Evolutionary conservation across 1,140 invertebrate species (phyloP), one percentile per base, ranked within the genome.

Genomic region (Bombus soroeensis): DNA sequence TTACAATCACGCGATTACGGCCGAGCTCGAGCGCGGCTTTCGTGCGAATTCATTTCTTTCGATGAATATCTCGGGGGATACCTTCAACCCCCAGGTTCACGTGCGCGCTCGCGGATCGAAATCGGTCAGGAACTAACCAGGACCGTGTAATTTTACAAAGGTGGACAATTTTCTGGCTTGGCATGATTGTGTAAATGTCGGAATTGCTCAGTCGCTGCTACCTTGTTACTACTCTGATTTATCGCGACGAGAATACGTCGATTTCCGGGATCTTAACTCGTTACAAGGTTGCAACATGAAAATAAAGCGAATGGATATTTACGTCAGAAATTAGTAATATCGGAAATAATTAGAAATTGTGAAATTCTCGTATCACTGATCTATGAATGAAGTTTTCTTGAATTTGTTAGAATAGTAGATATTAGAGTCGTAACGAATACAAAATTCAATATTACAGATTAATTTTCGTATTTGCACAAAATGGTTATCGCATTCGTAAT

Each of bases 1-100:
- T 89, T 87, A 87, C 88, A 86, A 89, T 89, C 88, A 87, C 83
- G 88, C 87, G 84, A 89, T 84, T 86, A 73, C 68, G 74, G 73
- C 70, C 78, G 88, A 74, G 73, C 37, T 53, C 13, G 62, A 66
- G 47, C 41, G 39, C 68, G n/a, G 79, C 57, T 85, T 86, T 83
- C 87, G 80, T 80, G 87, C 79, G 83, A 89, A 89, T 86, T 89
- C 86, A 62, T 59, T 68, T 59, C 43, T 68, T 75, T 81, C 79
- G 78, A 75, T 75, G 43, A 41, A 66, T 75, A 57, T 86, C 71
- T 81, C 15, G 57, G 28, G 1, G 1, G 68, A 62, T 79, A n/a
- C 32, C 41, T 57, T 41, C 76, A 18, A 57, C 71, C 43, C 59
- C 34, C 25, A 8, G 8, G 74, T 41, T 34, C 59, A 18, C 37